These are phyloP conservation scores for Daphoenositta chrysoptera DNA, from an alignment of 2,113 vertebrate genomes.

Conservation along the genomic window DNA sequence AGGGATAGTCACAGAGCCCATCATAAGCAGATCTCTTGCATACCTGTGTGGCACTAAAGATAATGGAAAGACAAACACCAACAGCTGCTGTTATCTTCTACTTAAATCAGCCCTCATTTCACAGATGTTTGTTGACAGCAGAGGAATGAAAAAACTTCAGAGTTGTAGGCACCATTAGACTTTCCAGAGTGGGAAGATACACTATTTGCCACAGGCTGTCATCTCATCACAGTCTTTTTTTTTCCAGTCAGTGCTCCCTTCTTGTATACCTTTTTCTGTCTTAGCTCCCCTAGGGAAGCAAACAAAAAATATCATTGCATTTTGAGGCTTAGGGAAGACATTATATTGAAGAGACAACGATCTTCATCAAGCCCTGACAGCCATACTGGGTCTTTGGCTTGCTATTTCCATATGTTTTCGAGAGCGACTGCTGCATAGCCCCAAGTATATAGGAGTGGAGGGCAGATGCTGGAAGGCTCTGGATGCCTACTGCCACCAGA, in stretches of 20 bases:
- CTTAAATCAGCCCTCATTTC: not conserved
- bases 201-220: not conserved
- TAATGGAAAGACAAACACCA: not conserved
- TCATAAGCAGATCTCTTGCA: not conserved
- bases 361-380: not conserved
- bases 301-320: not conserved
- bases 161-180: not conserved
- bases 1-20: not conserved
- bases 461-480: not conserved
- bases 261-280: not conserved
- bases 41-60: not conserved
- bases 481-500: not conserved
- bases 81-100: not conserved
- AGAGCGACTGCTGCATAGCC: accelerated
- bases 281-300: not conserved
- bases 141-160: not conserved
- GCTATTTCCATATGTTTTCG: accelerated
- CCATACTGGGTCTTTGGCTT: not conserved
- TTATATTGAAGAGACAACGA: not conserved
- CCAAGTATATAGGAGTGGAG: not conserved
- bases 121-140: slow-evolving; percentile 14
- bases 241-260: not conserved
- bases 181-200: not conserved
- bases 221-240: not conserved
- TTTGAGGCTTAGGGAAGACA: not conserved